Evolutionary conservation across 2,888 invertebrate species (phyloP).

Genomic region (Phalera bucephala): DNA sequence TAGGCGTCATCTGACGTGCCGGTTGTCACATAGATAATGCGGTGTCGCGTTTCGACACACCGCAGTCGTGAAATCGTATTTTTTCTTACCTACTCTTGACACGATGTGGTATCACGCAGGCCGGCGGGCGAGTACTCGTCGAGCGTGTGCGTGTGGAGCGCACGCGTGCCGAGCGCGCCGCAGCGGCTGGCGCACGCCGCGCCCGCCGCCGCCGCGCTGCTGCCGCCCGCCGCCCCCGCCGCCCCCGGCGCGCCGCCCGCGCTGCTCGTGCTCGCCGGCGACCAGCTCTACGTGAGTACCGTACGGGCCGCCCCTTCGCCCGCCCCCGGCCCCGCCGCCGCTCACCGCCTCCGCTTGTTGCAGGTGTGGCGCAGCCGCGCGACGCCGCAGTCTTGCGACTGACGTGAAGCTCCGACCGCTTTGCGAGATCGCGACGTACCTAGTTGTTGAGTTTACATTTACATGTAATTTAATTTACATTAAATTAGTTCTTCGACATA

Average conservation of each 20-base stretch:
- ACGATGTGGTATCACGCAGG: no score
- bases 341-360: slow-evolving; percentile 5
- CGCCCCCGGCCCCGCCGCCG: background rate
- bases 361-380: slow-evolving; percentile 21
- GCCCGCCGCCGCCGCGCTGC: slow-evolving; percentile 2
- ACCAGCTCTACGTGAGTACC: slow-evolving; percentile 31
- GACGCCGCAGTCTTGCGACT: slow-evolving; percentile 7
- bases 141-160: slow-evolving; percentile 16
- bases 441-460: no score
- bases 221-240: slow-evolving; percentile 6
- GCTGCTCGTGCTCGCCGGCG: slow-evolving; percentile 32
- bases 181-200: slow-evolving; percentile 6
- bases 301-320: slow-evolving; percentile 1
- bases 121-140: slow-evolving; percentile 21
- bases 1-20: no score
- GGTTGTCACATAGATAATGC: no score
- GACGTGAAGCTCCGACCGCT: background rate
- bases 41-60: no score
- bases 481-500: no score
- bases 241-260: slow-evolving; percentile 4
- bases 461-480: no score
- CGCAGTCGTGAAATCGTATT: no score
- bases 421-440: background rate
- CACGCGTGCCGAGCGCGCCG: slow-evolving; percentile 8
- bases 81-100: no score